Base-by-base conservation (phyloP, 2,797 vertebrate species). In the Falco columbarius region DNA sequence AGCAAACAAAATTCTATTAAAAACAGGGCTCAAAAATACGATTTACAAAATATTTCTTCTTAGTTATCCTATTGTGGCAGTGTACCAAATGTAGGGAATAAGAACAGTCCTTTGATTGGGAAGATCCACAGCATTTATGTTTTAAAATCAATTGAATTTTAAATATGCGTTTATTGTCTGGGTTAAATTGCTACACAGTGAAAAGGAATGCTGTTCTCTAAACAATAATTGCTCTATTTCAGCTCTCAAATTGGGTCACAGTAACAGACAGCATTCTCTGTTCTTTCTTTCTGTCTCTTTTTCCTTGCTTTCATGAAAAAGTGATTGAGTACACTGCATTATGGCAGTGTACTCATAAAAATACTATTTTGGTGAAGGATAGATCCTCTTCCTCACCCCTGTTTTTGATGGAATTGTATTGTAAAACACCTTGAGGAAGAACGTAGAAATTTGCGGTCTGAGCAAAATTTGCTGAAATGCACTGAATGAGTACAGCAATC, bases 81-180 rank as follows among this genome's bases (percentile, higher is more conserved):
- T 7, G 55, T 71, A 73, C 29, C 36, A 81, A 82, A 80, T 14
- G 66, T 73, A 80, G 55, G 59, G 29, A 65, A 40, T 46, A 71
- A 1, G 19, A 59, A 71, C 81, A 76, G 58, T 84, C 47, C 55
- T 93, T 90, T 82, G 44, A 86, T 49, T 68, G 52, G 49, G 52
- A 83, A 87, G 93, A 81, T 19, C 90, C 74, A 81, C 84, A 83
- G 55, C 80, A 63, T 80, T 74, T 89, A 12, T 55, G 47, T 30
- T 91, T 94, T 86, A 52, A 66, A 93, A 94, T 75, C 44, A 90
- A 89, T 56, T 49, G 6, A 67, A 79, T 89, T 95, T 88, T 73
- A 92, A 93, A 81, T 93, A 89, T 67, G 47, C 59, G 67, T 86
- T 95, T 94, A 74, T 86, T 95, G 40, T 90, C 81, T 90, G 85